Conservation (phyloP, 2,888 invertebrate genomes). For the Cryptus armator region DNA sequence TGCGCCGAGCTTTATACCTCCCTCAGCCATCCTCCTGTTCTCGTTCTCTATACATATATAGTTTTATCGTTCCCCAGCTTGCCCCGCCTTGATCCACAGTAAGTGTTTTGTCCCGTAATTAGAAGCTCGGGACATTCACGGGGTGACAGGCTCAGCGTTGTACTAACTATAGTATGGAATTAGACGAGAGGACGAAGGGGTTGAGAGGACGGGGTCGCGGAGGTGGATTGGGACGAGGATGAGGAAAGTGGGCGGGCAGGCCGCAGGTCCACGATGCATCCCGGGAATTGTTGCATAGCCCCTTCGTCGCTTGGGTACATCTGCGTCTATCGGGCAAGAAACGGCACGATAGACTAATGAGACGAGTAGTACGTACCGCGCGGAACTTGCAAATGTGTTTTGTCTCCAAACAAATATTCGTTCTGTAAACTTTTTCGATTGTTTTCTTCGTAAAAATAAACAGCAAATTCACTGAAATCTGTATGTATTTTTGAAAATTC, state of each 20-base stretch:
- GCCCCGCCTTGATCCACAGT: constrained; percentile 57
- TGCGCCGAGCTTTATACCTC: constrained; percentile 50
- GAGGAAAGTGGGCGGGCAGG: constrained; percentile 49
- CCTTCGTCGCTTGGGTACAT: constrained; percentile 2
- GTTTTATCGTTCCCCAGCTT: constrained; percentile 33
- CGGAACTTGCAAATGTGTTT: not conserved
- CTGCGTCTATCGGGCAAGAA: not conserved
- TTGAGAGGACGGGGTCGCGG: constrained; percentile 22
- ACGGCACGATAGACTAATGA: constrained; percentile 2
- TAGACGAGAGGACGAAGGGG: constrained; percentile 25
- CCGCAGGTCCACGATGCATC: constrained; percentile 59
- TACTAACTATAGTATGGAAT: constrained; percentile 26
- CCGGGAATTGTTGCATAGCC: constrained; percentile 38
- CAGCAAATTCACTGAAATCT: not conserved
- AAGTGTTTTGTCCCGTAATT: constrained; percentile 67
- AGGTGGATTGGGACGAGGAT: constrained; percentile 58
- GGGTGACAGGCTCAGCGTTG: constrained; percentile 36
- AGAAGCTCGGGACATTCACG: constrained; percentile 53
- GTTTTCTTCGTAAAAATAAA: not conserved
- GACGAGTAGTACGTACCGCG: constrained; percentile 6
- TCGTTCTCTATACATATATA: not conserved
- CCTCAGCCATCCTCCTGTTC: constrained; percentile 23
- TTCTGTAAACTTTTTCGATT: not conserved
- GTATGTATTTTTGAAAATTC: not conserved
- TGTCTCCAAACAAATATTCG: not conserved